These are phyloP conservation scores for Odontamblyopus lacepedii DNA, from an alignment of 2,797 vertebrate species.

Conservation along the genomic window DNA sequence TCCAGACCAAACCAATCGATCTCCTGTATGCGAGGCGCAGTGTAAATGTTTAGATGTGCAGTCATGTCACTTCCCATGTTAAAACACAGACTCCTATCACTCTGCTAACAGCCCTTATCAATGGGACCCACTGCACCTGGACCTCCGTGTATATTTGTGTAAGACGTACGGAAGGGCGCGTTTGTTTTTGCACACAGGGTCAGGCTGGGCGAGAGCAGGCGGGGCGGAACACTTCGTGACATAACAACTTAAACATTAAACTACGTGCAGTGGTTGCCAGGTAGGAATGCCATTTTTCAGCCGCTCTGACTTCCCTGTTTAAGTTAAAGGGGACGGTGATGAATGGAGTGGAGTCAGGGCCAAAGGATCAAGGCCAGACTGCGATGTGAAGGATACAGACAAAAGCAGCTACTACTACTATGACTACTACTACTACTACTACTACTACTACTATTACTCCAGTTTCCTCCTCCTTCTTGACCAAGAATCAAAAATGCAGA, in stretches of 20 bases:
- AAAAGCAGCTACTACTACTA: conserved; percentile 26
- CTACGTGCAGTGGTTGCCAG: conserved; percentile 19
- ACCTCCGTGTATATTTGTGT: conserved; percentile 13
- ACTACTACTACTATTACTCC: background rate
- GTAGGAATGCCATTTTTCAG: conserved; percentile 72
- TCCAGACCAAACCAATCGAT: conserved; percentile 45
- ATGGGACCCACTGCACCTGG: conserved; percentile 68
- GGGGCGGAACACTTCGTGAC: conserved; percentile 56
- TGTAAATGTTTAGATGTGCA: conserved; percentile 71
- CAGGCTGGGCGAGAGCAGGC: conserved; percentile 50
- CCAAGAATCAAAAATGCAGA: too few species aligned
- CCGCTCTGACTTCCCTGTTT: conserved; percentile 66
- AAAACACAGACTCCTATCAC: conserved; percentile 46
- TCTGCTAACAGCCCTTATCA: conserved; percentile 58
- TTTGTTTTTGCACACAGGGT: conserved; percentile 56
- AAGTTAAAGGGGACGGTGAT: conserved; percentile 68
- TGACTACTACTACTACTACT: background rate
- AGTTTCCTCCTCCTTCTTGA: too few species aligned
- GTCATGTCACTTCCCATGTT: conserved; percentile 66
- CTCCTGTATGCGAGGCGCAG: conserved; percentile 32
- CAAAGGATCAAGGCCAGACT: conserved; percentile 64
- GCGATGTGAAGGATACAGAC: conserved; percentile 57
- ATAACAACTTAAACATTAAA: conserved; percentile 49
- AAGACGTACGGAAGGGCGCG: conserved; percentile 2
- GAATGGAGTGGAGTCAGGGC: conserved; percentile 71